Base-by-base conservation (phyloP, 2,113 vertebrate genomes). In the Sciurus niger region DNA sequence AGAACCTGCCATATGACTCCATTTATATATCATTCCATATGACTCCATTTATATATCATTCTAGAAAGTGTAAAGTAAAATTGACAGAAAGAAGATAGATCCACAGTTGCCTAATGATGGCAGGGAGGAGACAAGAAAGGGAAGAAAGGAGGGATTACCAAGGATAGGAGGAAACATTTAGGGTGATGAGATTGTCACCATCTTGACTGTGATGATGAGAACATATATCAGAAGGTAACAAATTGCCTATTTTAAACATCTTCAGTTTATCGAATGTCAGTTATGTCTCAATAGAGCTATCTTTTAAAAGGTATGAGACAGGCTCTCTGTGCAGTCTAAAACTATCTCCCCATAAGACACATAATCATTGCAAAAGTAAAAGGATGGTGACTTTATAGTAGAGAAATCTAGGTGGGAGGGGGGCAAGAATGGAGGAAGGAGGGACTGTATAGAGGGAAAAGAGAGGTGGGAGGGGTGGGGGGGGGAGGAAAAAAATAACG, bases 161-260 rank as follows among this genome's bases (percentile, higher is more conserved):
- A 37, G 30, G 43, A 70, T 24, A n/a, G 4, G 34, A 93, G 48
- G 18, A 92, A 30, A 73, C 30, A 84, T n/a, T 73, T 46, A 12
- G n/a, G 16, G 11, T 48, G 55, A 95, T 60, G 55, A 73, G 67
- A 58, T 73, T 32, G 8, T 92, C 79, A 74, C n/a, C 73, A 48
- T 51, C 46, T 80, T 89, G 89, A 79, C 73, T 58, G 18, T 48
- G 37, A 53, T 13, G 43, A 43, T 55, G 8, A 20, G 28, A 77
- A 83, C 60, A 53, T 72, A 51, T 37, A 77, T 83, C 77, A 63
- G 63, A 93, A 84, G 76, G 48, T 46, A 73, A 73, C 83, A 83
- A 83, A 70, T 51, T 70, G 60, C 11, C 70, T 16, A n/a, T 72
- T 86, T 86, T 28, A 76, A 94, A 91, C 86, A 82, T 60, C 58